Evolutionary conservation across 2,113 vertebrate genomes (phyloP).

Genomic region (Quiscalus mexicanus): DNA sequence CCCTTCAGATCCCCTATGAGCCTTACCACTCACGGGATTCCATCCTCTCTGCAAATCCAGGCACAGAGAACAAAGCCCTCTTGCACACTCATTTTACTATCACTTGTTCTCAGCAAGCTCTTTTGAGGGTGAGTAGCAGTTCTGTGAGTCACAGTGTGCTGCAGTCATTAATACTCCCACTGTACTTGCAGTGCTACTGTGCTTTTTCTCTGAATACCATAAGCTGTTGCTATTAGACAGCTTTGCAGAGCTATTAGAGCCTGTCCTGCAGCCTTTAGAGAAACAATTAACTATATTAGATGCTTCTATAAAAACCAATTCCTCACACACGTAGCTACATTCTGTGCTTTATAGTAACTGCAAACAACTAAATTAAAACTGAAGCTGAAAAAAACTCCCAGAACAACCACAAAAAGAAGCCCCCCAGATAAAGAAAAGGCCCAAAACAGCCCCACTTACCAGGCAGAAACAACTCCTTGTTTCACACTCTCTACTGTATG

Average conservation of each 20-base stretch:
- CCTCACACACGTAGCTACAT: fast-evolving
- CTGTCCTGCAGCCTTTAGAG: fast-evolving
- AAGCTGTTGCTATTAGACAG: not conserved
- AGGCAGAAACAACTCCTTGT: not conserved
- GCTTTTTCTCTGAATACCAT: not conserved
- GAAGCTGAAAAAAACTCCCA: fast-evolving
- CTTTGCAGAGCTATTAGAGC: not conserved
- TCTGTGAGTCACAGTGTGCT: not conserved
- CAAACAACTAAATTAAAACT: fast-evolving
- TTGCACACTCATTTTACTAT: fast-evolving
- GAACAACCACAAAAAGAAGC: not conserved
- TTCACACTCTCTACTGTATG: not conserved
- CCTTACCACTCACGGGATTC: fast-evolving
- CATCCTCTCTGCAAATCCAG: fast-evolving
- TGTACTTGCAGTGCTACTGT: not conserved
- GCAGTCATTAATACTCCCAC: not conserved
- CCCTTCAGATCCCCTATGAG: fast-evolving
- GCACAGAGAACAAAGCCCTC: not conserved
- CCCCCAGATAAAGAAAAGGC: not conserved
- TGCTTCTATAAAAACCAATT: not conserved
- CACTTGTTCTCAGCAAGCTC: not conserved
- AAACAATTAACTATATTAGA: not conserved
- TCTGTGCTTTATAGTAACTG: fast-evolving
- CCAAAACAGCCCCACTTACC: not conserved
- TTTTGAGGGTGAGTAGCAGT: not conserved